Base-by-base conservation (phyloP, 2,888 invertebrate genomes). In the Limnephilus auricula region DNA sequence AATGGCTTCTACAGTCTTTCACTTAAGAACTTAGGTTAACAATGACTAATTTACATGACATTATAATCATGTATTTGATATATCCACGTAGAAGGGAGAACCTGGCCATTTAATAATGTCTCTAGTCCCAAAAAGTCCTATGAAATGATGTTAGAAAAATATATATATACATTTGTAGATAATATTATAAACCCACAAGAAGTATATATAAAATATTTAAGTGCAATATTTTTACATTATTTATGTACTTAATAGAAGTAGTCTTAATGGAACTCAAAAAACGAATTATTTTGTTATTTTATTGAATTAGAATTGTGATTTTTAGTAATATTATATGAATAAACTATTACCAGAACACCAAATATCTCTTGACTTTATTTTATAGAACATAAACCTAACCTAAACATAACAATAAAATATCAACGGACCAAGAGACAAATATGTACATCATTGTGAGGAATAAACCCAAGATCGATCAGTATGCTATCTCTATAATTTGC, bases 231-330 rank as follows among this genome's bases (percentile, higher is more conserved):
- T 87, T 87, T 87, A 87, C 87, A 87, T 87, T 87, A 87, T 87
- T 31, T 65, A 85, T 30, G 85, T 45, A 65, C 80, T 31, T 80
- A 80, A 80, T 80, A 80, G 32, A 80, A 30, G 37, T 40, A 85
- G 85, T n/a, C 37, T 37, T 85, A 85, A 87, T 18, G 87, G 65
- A 87, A 87, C 50, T 87, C 87, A 87, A 65, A 85, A 87, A 87
- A 89, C 89, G 89, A 89, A 89, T 89, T 89, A 89, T 89, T 89
- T 89, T 89, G 89, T 89, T 89, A 89, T 89, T 89, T 37, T 89
- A 65, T 89, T 37, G 18, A 87, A 89, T 89, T 89, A 89, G 79
- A 79, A 89, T 87, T 89, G 89, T 89, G 79, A 79, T 79, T 89
- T 89, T 32, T 79, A 89, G 87, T 50, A 13, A 85, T 85, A 85